Evolutionary conservation across 2,797 vertebrate genomes (phyloP).

Genomic region (Limnodromus scolopaceus): DNA sequence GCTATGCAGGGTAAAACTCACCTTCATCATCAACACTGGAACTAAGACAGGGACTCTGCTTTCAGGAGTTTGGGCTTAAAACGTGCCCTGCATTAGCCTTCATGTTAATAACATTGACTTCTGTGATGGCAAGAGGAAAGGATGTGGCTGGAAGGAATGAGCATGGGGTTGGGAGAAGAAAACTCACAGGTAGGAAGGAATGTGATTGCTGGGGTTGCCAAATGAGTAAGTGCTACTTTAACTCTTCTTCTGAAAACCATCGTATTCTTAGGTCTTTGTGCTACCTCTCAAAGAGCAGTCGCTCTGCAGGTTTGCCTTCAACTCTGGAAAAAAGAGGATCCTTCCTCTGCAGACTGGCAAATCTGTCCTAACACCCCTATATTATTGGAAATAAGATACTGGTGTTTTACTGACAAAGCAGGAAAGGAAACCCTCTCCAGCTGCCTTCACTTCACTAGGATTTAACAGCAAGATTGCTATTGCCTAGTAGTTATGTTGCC

Average conservation of each 20-base stretch:
- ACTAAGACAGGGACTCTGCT: not conserved
- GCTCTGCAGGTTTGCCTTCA: not conserved
- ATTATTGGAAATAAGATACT: not conserved
- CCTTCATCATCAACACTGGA: not conserved
- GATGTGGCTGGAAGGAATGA: slow-evolving; percentile 4
- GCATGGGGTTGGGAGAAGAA: not conserved
- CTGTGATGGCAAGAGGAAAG: not conserved
- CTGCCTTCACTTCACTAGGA: not conserved
- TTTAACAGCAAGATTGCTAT: not conserved
- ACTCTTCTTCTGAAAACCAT: not conserved
- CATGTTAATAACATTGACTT: not conserved
- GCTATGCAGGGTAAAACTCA: not conserved
- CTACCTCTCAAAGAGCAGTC: not conserved
- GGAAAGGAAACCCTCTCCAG: not conserved
- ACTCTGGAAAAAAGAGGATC: not conserved
- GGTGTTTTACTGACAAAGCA: not conserved
- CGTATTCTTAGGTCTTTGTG: not conserved
- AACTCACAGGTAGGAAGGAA: not conserved
- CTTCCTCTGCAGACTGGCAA: not conserved
- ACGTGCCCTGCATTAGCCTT: not conserved
- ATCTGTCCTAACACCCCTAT: not conserved
- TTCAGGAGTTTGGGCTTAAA: not conserved
- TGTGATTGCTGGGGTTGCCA: not conserved
- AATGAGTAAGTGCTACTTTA: not conserved
- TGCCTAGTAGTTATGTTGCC: not conserved